These are phyloP conservation scores for Cryptoblepharus egeriae DNA, from an alignment of 2,797 vertebrate species.

Conservation along the genomic window DNA sequence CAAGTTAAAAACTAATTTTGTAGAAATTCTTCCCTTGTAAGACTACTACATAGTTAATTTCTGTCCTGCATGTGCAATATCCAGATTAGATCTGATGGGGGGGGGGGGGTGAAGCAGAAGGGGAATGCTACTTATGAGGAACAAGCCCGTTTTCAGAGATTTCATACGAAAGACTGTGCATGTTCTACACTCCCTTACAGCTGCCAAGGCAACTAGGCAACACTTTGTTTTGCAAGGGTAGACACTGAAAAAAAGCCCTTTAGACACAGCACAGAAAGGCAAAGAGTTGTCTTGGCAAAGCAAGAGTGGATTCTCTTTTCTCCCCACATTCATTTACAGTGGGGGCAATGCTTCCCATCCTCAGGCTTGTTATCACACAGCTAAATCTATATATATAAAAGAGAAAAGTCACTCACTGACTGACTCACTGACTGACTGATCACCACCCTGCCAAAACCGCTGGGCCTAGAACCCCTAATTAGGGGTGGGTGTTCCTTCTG, in stretches of 20 bases:
- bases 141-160: too few relatives aligned
- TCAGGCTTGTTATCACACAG: not conserved
- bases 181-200: not conserved
- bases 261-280: not conserved
- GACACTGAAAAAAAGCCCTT: not conserved
- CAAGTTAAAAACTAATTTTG: conserved; percentile 25
- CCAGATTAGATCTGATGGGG: not conserved
- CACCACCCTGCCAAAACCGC: too few relatives aligned
- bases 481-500: too few relatives aligned
- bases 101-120: too few relatives aligned
- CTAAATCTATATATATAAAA: too few relatives aligned
- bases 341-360: not conserved
- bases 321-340: not conserved
- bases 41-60: not conserved
- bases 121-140: conserved; percentile 1
- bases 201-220: not conserved
- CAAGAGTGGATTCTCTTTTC: too few relatives aligned
- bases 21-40: not conserved
- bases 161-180: not conserved
- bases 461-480: too few relatives aligned
- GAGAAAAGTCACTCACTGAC: too few relatives aligned
- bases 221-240: not conserved
- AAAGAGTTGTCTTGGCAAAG: not conserved
- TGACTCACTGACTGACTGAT: not conserved
- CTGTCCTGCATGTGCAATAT: not conserved